Evolutionary conservation across 2,797 vertebrate species (phyloP), one percentile per base, ranked within the genome.

Genomic region (Tangara arthus): DNA sequence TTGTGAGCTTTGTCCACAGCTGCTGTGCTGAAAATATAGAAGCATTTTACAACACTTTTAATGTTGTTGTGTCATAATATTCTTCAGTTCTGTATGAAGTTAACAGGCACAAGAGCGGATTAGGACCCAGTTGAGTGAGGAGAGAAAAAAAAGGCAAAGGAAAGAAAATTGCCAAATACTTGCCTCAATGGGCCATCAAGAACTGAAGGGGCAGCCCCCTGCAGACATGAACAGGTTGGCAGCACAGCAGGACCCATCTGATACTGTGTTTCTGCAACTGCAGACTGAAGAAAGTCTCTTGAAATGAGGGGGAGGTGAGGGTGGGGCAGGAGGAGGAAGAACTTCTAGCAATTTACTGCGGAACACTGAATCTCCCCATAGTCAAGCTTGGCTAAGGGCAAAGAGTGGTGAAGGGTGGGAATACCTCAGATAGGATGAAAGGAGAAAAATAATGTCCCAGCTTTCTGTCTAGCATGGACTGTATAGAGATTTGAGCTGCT

Each of bases 221-320:
- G 49, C 64, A 87, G 61, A 57, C 18, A 20, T 0, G 1, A 20
- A 55, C 14, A 47, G 22, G 30, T 20, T 78, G 61, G 24, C 30
- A 87, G 73, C 24, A 12, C 27, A 52, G 39, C 1, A 0, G 15
- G 22, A 75, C 18, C 30, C 61, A 15, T 30, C 4, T 0, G 30
- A 41, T 14, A 3, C 11, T 20, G 42, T 12, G 42, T 12, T 70
- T 65, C 86, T 82, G 59, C 66, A 63, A 14, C 8, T 52, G 32
- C 71, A 65, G 22, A 59, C 11, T 47, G 34, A 75, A 69, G 22
- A 59, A 11, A 89, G 18, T 12, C 34, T 28, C 47, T 52, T 65
- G 47, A 69, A 90, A 71, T 56, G 22, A 30, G 20, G 4, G 8
- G 19, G 12, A n/a, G 15, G 34, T 12, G 8, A 30, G 34, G 9